Conservation (phyloP, 2,113 vertebrate genomes). For the Eonycteris spelaea region DNA sequence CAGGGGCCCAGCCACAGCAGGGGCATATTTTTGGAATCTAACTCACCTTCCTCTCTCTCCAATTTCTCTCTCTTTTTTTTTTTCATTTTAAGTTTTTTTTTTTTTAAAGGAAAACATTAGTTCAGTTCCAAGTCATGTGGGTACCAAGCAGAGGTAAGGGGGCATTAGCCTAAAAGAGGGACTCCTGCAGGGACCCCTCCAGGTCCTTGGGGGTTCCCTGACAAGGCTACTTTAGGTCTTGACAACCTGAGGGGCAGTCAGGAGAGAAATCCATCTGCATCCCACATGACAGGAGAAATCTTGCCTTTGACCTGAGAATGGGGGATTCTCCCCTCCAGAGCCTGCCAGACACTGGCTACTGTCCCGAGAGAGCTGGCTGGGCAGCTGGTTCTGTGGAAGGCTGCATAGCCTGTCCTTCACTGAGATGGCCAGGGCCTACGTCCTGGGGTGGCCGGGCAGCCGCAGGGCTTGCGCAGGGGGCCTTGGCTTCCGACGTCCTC, state of each 20-base stretch:
- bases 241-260: conserved; percentile 46
- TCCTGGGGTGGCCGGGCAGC: background rate
- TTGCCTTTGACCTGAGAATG: conserved; percentile 93
- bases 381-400: background rate
- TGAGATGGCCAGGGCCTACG: background rate
- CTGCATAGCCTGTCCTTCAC: conserved; percentile 77
- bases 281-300: conserved; percentile 75
- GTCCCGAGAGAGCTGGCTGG: background rate
- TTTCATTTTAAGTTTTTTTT: background rate
- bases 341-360: background rate
- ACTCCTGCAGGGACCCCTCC: background rate
- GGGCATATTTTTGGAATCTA: conserved; percentile 17
- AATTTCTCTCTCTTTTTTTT: background rate
- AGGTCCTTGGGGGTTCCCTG: background rate
- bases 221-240: background rate
- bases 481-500: conserved; percentile 58
- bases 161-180: background rate
- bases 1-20: background rate
- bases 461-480: background rate
- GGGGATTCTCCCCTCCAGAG: conserved; percentile 74
- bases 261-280: background rate
- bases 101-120: conserved; percentile 26
- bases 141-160: background rate
- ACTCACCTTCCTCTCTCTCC: conserved; percentile 38
- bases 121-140: conserved; percentile 34